Evolutionary conservation across 1,140 invertebrate genomes (phyloP), one percentile per base, ranked within the genome.

Genomic region (Zaprionus tsacasi): DNA sequence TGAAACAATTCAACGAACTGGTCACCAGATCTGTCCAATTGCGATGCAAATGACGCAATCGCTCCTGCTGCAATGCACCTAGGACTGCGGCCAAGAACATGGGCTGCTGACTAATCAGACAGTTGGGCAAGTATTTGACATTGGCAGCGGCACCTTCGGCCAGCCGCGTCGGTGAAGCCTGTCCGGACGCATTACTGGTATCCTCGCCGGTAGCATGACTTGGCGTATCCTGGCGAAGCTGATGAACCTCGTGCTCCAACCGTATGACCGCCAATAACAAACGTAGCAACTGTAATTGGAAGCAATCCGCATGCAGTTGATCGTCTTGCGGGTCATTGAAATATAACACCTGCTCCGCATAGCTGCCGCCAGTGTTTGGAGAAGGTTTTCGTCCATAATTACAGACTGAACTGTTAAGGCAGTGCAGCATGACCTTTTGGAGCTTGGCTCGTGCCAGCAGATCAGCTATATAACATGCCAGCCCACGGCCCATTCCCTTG

Each of bases 351-450:
- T 97, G 96, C 90, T 98, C 96, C 1, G 97, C 97, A 80, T 98
- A 96, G 2, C 96, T 96, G 10, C 59, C 69, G 12, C 59, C 36
- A 17, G 21, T n/a, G 50, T n/a, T 25, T 15, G n/a, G 10, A 17
- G 25, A 55, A 8, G 21, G 48, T 30, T 27, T 61, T 1, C 72
- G 67, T 0, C 64, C 93, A 68, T 93, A 93, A 77, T 92, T 93
- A 60, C 93, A 93, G 3, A 98, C 96, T 27, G 95, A 96, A 7
- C 97, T 96, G 12, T 97, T 94, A 27, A 98, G 93, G 92, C 97
- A 97, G 91, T 98, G 97, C 38, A 98, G 93, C 30, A 97, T 93
- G n/a, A 97, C 96, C 92, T 98, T 98, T 93, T 98, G 97, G 27
- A 98, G 94, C 93, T 98, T 98, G 87, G 97, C 97, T 69, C 96